phyloP scores from a whole-genome alignment of 37 sponge, comb jelly and placozoan genomes.

The Cladorhizidae sp. region DNA sequence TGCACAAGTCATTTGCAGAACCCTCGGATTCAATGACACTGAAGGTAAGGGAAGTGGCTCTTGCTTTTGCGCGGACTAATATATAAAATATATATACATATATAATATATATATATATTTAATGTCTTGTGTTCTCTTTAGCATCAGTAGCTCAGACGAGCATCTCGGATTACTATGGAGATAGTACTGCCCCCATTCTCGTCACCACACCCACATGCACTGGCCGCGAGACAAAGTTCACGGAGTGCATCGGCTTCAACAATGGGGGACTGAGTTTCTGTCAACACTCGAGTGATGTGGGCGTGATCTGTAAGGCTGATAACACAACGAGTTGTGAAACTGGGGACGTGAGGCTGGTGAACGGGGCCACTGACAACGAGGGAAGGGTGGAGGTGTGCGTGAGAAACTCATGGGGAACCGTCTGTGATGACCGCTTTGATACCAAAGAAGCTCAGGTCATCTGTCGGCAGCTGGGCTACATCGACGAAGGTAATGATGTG shows the following conservation, averaged over 20 bases:
- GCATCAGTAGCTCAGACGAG: not conserved
- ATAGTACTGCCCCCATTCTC: slow-evolving; percentile 27
- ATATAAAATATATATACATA: too few relatives aligned
- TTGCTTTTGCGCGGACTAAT: too few relatives aligned
- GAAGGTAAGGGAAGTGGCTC: not conserved
- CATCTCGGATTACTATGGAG: not conserved
- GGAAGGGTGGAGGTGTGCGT: slow-evolving; percentile 45
- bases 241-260: slow-evolving; percentile 4
- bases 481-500: too few relatives aligned
- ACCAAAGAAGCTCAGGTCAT: slow-evolving; percentile 26
- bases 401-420: slow-evolving; percentile 45
- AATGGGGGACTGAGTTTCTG: not conserved
- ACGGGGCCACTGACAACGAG: slow-evolving; percentile 6
- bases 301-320: slow-evolving; percentile 42
- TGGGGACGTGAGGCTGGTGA: slow-evolving; percentile 23
- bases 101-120: too few relatives aligned
- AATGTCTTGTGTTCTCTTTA: not conserved
- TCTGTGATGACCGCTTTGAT: slow-evolving; percentile 59
- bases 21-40: slow-evolving; percentile 14
- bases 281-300: slow-evolving; percentile 42
- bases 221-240: slow-evolving; percentile 37
- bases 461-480: slow-evolving; percentile 44
- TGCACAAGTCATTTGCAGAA: slow-evolving; percentile 36
- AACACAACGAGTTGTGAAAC: not conserved
- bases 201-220: slow-evolving; percentile 28